Evolutionary conservation across 1,140 invertebrate genomes (phyloP).

Genomic region (Psix sp.): DNA sequence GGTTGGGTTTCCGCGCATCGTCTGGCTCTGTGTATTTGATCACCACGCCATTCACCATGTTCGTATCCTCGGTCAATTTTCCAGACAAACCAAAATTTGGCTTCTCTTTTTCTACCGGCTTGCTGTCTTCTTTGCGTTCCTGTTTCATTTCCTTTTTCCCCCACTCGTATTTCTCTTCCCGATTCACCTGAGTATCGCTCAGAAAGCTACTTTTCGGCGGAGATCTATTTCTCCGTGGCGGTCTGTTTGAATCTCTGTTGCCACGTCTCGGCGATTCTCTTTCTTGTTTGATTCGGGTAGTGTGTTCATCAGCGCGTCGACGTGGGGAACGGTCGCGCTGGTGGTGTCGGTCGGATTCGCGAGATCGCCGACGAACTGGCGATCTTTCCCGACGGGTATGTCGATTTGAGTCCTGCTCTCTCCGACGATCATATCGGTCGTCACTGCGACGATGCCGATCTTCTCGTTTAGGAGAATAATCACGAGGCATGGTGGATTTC

Average conservation of each 20-base stretch:
- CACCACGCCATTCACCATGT: slow-evolving; percentile 96
- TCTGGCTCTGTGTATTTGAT: slow-evolving; percentile 98
- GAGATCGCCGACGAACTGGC: no score
- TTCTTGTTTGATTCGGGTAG: no score
- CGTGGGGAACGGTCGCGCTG: no score
- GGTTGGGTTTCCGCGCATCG: slow-evolving; percentile 96
- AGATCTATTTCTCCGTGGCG: neutral
- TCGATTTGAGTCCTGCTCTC: slow-evolving; percentile 5
- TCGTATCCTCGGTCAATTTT: slow-evolving; percentile 96
- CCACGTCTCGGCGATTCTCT: no score
- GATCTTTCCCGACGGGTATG: neutral
- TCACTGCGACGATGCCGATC: no score
- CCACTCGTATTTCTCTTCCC: slow-evolving; percentile 78
- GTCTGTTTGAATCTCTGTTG: neutral
- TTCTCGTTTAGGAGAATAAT: no score
- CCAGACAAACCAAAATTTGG: slow-evolving; percentile 96
- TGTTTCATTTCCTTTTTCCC: slow-evolving; percentile 78
- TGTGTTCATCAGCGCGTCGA: no score
- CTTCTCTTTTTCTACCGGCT: slow-evolving; percentile 85
- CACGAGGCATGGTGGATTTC: no score
- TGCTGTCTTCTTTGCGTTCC: slow-evolving; percentile 80
- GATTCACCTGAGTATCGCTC: slow-evolving; percentile 53
- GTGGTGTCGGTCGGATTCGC: no score
- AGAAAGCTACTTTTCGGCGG: slow-evolving; percentile 39
- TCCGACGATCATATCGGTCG: no score